Percentiles rank a stretch among this genome's conserved stretches.
Conservation (phyloP, 2,113 vertebrate genomes). For the Takifugu bimaculatus region DNA sequence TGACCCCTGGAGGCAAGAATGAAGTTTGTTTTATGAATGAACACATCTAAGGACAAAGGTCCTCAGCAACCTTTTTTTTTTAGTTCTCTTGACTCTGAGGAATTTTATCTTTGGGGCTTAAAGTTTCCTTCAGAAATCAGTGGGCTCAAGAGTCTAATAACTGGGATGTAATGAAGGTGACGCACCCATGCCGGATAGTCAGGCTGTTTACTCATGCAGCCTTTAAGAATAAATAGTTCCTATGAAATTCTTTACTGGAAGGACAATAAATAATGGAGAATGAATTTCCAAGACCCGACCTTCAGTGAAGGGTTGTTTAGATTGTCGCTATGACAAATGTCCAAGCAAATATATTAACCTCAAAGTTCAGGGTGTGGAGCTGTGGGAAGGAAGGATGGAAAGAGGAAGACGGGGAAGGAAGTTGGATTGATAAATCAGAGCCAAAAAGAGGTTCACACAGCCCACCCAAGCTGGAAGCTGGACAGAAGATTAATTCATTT, state of each 20-base stretch:
- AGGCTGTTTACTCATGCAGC: background rate
- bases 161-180: background rate
- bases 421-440: constrained; percentile 63
- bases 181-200: too few relatives aligned
- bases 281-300: constrained; percentile 28
- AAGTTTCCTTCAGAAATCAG: background rate
- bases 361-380: constrained; percentile 55
- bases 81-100: too few relatives aligned
- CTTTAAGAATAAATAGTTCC: constrained; percentile 19
- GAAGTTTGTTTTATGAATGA: constrained; percentile 42
- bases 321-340: constrained; percentile 50
- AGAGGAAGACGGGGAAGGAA: constrained; percentile 83
- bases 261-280: constrained; percentile 15
- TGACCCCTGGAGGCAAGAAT: constrained; percentile 6
- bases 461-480: constrained; percentile 64
- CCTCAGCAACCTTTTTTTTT: background rate
- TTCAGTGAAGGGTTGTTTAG: constrained; percentile 29
- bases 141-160: constrained; percentile 1
- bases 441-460: constrained; percentile 74
- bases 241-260: background rate
- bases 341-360: constrained; percentile 48
- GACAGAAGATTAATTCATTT: constrained; percentile 75
- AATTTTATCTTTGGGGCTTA: background rate
- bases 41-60: constrained; percentile 18
- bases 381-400: constrained; percentile 75